These are phyloP conservation scores for Actinia tenebrosa DNA, from an alignment of 64 coral and sea anemone species.

Conservation along the genomic window DNA sequence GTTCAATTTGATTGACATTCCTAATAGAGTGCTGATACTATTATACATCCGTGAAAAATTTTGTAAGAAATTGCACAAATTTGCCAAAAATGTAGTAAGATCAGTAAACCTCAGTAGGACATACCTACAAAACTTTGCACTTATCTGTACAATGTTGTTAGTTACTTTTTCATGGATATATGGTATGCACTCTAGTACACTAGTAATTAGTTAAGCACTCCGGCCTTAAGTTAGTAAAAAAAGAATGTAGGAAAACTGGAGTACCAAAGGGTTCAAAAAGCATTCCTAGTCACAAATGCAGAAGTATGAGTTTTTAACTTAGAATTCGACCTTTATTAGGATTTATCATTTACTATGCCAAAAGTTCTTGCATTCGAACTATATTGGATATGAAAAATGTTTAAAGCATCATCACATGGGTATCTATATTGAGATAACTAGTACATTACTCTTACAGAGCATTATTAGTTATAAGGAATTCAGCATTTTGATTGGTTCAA, in stretches of 20 bases:
- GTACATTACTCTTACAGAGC: background rate
- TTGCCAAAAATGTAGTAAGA: no score
- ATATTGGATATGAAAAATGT: background rate
- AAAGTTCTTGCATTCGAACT: background rate
- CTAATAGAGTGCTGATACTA: no score
- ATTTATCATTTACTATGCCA: background rate
- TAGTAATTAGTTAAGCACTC: background rate
- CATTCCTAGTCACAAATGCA: background rate
- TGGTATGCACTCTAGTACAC: no score
- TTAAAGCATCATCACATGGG: background rate
- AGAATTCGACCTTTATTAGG: background rate
- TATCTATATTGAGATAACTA: background rate
- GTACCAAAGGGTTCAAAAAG: background rate
- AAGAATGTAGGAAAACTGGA: constrained; percentile 5
- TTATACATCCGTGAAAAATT: no score
- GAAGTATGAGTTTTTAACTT: background rate
- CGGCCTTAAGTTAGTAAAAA: background rate
- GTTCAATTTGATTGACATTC: background rate
- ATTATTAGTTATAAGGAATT: no score
- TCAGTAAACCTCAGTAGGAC: no score
- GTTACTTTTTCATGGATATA: no score
- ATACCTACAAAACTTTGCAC: no score
- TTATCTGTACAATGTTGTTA: no score
- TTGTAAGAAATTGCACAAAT: no score
- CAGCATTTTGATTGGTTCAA: background rate